Evolutionary conservation across 2,888 invertebrate species (phyloP), one percentile per base, ranked within the genome.

Genomic region (Eupithecia abbreviata): DNA sequence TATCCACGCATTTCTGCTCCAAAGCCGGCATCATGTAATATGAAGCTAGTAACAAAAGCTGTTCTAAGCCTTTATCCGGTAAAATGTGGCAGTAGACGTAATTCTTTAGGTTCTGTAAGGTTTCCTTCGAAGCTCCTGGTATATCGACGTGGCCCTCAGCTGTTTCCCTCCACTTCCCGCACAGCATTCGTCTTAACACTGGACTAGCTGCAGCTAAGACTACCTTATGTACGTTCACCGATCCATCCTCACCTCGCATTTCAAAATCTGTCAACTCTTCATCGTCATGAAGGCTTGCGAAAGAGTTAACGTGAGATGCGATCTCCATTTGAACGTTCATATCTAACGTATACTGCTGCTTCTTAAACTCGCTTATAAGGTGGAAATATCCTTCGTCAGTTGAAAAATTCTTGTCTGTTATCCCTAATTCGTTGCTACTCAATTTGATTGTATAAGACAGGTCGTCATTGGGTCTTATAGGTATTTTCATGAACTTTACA

Each of bases 21-120:
- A 91, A 82, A 58, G 88, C 89, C 7, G 88, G 87, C 85, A 91
- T 91, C 82, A 90, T 88, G 74, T 90, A 91, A 68, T 85, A 88
- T 0, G 86, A 83, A 2, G 91, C 86, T 1, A 91, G 80, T 0
- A 90, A 80, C 67, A 91, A 71, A 3, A 91, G 81, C 67, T 90
- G 88, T 51, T 88, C 86, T 65, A 90, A 74, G 0, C 87, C 90
- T 0, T 74, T 75, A 0, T 87, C 83, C 0, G 91, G 90, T 6
- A 91, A 72, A 4, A 69, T 83, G 66, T 85, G 86, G 41, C 90
- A 79, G 76, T 91, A 91, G 4, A 91, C 80, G 77, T 89, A 91
- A 78, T 85, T 82, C 77, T 91, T 91, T 0, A 91, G 80, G 58
- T 87, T 82, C 67, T 90, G 86, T 4, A 91, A 76, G 0, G 90